These are phyloP conservation scores for Nemapogon koenigi DNA, from an alignment of 2,888 invertebrate species.

Conservation along the genomic window DNA sequence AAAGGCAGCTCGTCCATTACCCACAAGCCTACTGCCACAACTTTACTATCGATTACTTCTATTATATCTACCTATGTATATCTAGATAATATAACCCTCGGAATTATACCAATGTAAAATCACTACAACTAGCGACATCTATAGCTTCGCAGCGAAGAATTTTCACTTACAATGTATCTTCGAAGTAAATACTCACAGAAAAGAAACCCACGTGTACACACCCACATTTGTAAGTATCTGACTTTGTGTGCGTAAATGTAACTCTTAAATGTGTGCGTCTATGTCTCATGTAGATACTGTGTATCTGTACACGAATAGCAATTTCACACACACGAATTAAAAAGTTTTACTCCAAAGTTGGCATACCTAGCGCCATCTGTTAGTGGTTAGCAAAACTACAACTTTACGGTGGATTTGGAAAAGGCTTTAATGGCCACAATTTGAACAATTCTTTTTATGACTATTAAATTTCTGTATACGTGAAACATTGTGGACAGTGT, in stretches of 20 bases:
- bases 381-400: slow-evolving; percentile 24
- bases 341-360: neutral
- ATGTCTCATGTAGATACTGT: neutral
- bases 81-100: too few relatives aligned
- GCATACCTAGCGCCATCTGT: slow-evolving; percentile 44
- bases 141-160: neutral
- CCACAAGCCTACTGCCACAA: slow-evolving; percentile 15
- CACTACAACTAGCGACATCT: slow-evolving; percentile 8
- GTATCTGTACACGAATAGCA: slow-evolving; percentile 2
- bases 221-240: neutral
- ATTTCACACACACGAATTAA: slow-evolving; percentile 5
- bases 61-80: slow-evolving; percentile 10
- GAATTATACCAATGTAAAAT: too few relatives aligned
- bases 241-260: neutral
- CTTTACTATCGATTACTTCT: slow-evolving; percentile 17
- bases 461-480: too few relatives aligned
- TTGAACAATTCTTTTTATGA: neutral
- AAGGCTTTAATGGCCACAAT: slow-evolving; percentile 22
- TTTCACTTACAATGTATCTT: neutral
- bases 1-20: slow-evolving; percentile 18
- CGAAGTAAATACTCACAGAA: slow-evolving; percentile 2
- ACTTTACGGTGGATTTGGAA: slow-evolving; percentile 24
- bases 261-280: slow-evolving; percentile 1
- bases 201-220: slow-evolving; percentile 7
- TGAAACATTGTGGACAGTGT: too few relatives aligned